phyloP scores from a whole-genome alignment of 2,888 invertebrate genomes.

The Helicoverpa assulta region DNA sequence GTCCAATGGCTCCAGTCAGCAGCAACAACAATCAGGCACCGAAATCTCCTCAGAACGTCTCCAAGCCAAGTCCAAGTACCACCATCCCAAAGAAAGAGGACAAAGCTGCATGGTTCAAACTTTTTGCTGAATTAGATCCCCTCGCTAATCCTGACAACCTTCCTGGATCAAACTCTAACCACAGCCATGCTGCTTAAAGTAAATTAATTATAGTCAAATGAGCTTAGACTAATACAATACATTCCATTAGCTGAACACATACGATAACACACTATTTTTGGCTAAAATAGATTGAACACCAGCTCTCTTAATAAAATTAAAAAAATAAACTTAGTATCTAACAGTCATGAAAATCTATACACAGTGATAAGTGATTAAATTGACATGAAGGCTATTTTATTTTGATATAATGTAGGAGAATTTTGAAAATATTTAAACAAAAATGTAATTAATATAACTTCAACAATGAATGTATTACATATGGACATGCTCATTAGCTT shows the following conservation, averaged over 20 bases:
- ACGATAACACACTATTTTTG: slow-evolving; percentile 8
- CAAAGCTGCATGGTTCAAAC: slow-evolving; percentile 94
- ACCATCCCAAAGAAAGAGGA: slow-evolving; percentile 88
- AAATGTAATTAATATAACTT: slow-evolving; percentile 38
- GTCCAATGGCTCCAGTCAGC: slow-evolving; percentile 69
- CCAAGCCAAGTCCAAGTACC: slow-evolving; percentile 60
- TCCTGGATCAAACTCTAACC: slow-evolving; percentile 82
- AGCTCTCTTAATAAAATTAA: neutral
- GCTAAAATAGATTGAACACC: neutral
- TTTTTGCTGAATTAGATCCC: slow-evolving; percentile 98
- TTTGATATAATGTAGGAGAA: slow-evolving; percentile 21
- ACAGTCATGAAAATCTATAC: slow-evolving; percentile 21
- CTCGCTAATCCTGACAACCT: slow-evolving; percentile 94
- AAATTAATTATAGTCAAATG: slow-evolving; percentile 3
- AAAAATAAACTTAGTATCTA: slow-evolving; percentile 9
- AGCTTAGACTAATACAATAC: slow-evolving; percentile 33
- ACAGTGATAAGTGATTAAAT: slow-evolving; percentile 53
- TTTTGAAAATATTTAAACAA: slow-evolving; percentile 38
- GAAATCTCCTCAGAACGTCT: slow-evolving; percentile 61
- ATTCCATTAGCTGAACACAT: slow-evolving; percentile 12
- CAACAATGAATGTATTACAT: slow-evolving; percentile 53
- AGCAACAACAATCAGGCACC: slow-evolving; percentile 60
- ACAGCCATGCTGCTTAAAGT: slow-evolving; percentile 87
- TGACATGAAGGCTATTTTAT: slow-evolving; percentile 10
- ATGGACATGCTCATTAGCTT: slow-evolving; percentile 59